A percentile compares a stretch with the other conserved stretches of the same genome.
Conservation (phyloP, 2,888 invertebrate species). For the Masnerella sp. region DNA sequence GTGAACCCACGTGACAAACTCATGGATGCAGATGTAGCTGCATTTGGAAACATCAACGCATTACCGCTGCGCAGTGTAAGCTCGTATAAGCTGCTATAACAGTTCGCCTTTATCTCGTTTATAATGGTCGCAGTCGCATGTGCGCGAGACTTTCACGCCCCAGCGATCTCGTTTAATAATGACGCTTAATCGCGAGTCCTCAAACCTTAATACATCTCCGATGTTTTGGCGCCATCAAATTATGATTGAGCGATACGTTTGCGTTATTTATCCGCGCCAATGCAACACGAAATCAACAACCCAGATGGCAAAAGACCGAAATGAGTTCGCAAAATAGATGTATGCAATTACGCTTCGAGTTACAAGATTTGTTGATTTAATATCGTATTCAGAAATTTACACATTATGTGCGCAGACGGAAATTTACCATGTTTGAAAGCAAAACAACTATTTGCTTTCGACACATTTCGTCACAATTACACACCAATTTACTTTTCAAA, state of each 20-base stretch:
- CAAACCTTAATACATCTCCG: conserved; percentile 39
- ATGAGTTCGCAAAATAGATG: conserved; percentile 37
- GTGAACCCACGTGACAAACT: conserved; percentile 25
- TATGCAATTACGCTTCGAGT: conserved; percentile 27
- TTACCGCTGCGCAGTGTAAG: conserved; percentile 46
- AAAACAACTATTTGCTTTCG: conserved; percentile 9
- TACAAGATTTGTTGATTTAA: conserved; percentile 41
- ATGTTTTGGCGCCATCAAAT: conserved; percentile 28
- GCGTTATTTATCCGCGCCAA: conserved; percentile 28
- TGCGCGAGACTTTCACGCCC: conserved; percentile 53
- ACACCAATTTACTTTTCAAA: background rate
- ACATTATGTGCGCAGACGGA: conserved; percentile 1
- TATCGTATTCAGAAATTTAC: conserved; percentile 29
- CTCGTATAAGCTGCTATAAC: conserved; percentile 57
- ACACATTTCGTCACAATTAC: conserved; percentile 2
- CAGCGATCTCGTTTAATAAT: conserved; percentile 49
- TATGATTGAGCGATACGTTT: conserved; percentile 43
- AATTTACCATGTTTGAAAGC: conserved; percentile 27
- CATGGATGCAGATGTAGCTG: conserved; percentile 28
- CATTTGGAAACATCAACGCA: conserved; percentile 37
- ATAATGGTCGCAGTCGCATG: conserved; percentile 56
- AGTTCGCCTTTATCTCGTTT: conserved; percentile 57
- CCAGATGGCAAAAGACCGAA: conserved; percentile 38
- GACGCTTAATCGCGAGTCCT: conserved; percentile 47
- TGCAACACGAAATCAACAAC: no score